These are phyloP conservation scores for Thyatira batis DNA, from an alignment of 2,888 invertebrate species.

Conservation along the genomic window DNA sequence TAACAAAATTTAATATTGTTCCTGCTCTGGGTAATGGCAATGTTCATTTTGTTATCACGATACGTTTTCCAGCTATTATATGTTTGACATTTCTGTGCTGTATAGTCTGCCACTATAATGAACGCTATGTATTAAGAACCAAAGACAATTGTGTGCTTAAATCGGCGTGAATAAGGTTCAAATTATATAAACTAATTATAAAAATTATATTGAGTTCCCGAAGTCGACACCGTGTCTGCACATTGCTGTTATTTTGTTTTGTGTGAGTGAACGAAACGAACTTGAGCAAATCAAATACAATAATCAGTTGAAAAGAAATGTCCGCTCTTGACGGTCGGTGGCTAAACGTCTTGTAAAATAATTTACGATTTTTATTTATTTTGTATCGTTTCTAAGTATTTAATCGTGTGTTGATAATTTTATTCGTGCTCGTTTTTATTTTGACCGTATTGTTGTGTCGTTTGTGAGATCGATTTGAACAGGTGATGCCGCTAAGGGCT, in stretches of 20 bases:
- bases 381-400: slow-evolving; percentile 63
- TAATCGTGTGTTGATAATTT: slow-evolving; percentile 54
- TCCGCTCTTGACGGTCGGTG: slow-evolving; percentile 54
- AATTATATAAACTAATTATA: neutral
- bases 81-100: neutral
- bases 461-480: slow-evolving; percentile 45
- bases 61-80: neutral
- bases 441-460: slow-evolving; percentile 30
- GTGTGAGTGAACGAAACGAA: slow-evolving; percentile 31
- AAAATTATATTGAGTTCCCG: neutral
- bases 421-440: slow-evolving; percentile 41
- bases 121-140: neutral
- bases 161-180: neutral
- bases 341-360: slow-evolving; percentile 41
- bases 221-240: neutral
- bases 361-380: slow-evolving; percentile 75
- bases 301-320: slow-evolving; percentile 70
- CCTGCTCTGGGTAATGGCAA: no score
- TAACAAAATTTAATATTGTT: no score
- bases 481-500: slow-evolving; percentile 72
- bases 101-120: neutral
- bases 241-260: neutral
- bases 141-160: neutral
- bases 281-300: slow-evolving; percentile 40
- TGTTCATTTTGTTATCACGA: neutral